Evolutionary conservation across 2,888 invertebrate genomes (phyloP).

Genomic region (Eupithecia insigniata): DNA sequence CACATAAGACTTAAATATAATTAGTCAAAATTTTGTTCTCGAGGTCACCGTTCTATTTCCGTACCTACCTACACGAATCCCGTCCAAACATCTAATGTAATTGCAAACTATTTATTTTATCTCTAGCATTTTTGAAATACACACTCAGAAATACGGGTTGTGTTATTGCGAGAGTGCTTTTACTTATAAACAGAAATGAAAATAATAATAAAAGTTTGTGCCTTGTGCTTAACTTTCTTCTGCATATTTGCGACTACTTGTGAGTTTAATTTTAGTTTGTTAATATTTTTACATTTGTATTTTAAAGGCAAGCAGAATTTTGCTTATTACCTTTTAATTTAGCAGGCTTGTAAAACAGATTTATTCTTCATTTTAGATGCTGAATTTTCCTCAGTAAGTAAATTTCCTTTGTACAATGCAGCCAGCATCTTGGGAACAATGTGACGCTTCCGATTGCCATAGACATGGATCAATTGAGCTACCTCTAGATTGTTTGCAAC

Average conservation of each 20-base stretch:
- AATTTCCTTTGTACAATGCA: no score
- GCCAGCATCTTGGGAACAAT: no score
- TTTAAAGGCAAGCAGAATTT: neutral
- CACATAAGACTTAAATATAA: neutral
- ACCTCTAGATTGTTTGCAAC: no score
- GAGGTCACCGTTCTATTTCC: conserved; percentile 4
- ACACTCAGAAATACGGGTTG: neutral
- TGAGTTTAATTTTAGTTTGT: neutral
- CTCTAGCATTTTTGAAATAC: neutral
- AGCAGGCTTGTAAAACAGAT: neutral
- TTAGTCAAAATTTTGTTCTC: neutral
- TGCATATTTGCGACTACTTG: neutral
- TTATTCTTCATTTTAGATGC: conserved; percentile 27
- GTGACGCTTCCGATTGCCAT: no score
- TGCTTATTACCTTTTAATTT: neutral
- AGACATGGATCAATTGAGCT: no score
- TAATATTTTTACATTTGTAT: neutral
- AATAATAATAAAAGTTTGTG: neutral
- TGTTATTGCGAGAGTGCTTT: neutral
- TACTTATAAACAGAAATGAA: neutral
- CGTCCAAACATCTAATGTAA: conserved; percentile 1
- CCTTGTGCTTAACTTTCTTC: neutral
- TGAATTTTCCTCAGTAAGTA: conserved; percentile 15
- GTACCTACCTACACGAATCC: conserved; percentile 7
- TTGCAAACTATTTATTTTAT: neutral